phyloP scores from a whole-genome alignment of 1,140 invertebrate species.

The Eurosta solidaginis region DNA sequence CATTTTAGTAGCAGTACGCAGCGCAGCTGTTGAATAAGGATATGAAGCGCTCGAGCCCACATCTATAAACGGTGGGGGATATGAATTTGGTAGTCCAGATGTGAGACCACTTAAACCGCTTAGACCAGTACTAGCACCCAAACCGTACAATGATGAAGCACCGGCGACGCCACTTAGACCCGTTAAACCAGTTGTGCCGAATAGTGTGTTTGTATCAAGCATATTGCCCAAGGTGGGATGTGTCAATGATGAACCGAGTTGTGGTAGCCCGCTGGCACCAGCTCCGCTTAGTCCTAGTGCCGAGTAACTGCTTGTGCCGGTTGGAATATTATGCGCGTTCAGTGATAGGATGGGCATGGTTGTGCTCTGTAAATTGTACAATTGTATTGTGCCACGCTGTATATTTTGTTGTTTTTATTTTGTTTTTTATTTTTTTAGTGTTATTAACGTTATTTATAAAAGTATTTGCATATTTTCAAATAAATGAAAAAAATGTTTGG shows the following conservation, averaged over 20 bases:
- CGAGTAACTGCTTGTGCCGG: constrained; percentile 56
- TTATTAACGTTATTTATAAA: neutral
- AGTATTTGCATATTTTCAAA: neutral
- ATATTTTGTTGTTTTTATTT: constrained; percentile 34
- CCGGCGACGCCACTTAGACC: constrained; percentile 35
- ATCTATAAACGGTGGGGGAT: constrained; percentile 52
- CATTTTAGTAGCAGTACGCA: constrained; percentile 65
- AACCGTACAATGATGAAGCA: constrained; percentile 31
- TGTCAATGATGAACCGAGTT: constrained; percentile 50
- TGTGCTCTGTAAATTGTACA: constrained; percentile 65
- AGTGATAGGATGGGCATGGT: constrained; percentile 67
- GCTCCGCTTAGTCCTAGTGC: constrained; percentile 48
- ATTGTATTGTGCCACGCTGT: constrained; percentile 60
- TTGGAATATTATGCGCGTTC: constrained; percentile 63
- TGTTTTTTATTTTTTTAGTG: constrained; percentile 29
- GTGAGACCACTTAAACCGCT: constrained; percentile 34
- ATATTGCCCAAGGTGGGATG: constrained; percentile 54
- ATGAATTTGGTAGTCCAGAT: constrained; percentile 46
- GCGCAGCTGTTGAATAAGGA: constrained; percentile 67
- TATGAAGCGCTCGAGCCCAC: constrained; percentile 60
- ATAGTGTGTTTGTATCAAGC: constrained; percentile 49
- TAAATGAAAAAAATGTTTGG: too few relatives aligned
- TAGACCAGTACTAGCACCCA: constrained; percentile 41
- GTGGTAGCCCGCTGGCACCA: constrained; percentile 30
- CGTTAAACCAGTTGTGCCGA: constrained; percentile 40